Evolutionary conservation across 1,140 invertebrate genomes (phyloP), one percentile per base, ranked within the genome.

Genomic region (Drosophila arizonae): DNA sequence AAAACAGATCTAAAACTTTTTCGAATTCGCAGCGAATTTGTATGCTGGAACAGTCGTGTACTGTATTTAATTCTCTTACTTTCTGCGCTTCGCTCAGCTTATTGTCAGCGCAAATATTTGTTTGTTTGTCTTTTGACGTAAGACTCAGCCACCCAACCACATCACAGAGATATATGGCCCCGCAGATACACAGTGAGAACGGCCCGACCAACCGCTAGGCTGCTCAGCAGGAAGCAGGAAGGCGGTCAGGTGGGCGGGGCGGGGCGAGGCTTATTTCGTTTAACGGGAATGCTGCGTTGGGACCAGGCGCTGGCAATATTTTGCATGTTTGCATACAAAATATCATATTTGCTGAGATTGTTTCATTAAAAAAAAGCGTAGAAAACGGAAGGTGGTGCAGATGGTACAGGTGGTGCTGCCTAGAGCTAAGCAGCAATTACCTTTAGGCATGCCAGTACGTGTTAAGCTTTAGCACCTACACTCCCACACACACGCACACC

Each of bases 251-350:
- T 67, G 51, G 58, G 46, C 43, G 56, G 48, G 17, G 36, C 21
- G 56, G 45, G 17, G 36, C 51, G 15, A 39, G 57, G 68, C 72
- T 81, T 82, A 82, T 87, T 87, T 82, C 64, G 60, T 87, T 81
- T 86, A 81, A 79, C 72, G 79, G 76, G 79, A 70, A 64, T 73
- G 66, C 72, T 65, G 66, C 72, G 70, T 75, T 76, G 60, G 55
- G 66, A 46, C 62, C 30, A 41, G 13, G 63, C 65, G 41, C 48
- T 45, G 63, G 71, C 70, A 79, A 84, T 87, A 88, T 87, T 88
- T 87, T 88, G 84, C 84, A 87, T 87, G 84, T 88, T 87, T 87
- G 84, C 84, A 87, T 87, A 87, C 84, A 87, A 88, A 87, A 87
- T 87, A 87, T 87, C 84, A 87, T 84, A 87, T 87, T 87, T 87